A percentile compares a stretch with the other conserved stretches of the same genome.
phyloP scores from a whole-genome alignment of 1,140 invertebrate species.

The Leptopilina clavipes region DNA sequence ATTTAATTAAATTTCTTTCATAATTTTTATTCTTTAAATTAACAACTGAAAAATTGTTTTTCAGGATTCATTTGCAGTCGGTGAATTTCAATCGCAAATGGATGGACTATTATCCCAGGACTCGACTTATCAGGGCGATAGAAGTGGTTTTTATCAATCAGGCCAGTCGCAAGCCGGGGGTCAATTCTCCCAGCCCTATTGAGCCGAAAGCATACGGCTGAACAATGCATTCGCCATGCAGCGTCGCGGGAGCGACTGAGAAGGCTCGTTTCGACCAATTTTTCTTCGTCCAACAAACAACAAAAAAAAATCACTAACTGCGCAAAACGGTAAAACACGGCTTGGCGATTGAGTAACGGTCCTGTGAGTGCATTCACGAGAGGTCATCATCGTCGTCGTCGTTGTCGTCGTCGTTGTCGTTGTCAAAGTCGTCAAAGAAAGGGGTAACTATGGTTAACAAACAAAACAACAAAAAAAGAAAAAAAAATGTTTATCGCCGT shows the following conservation, averaged over 20 bases:
- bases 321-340: constrained; percentile 69
- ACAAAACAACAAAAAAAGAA: constrained; percentile 45
- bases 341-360: constrained; percentile 62
- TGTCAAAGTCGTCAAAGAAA: constrained; percentile 56
- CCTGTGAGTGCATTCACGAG: constrained; percentile 56
- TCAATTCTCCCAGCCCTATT: constrained; percentile 78
- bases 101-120: constrained; percentile 96
- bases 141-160: constrained; percentile 81
- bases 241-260: constrained; percentile 73
- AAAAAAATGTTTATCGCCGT: constrained; percentile 45
- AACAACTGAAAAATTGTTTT: not conserved
- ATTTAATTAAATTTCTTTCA: no score
- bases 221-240: constrained; percentile 73
- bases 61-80: constrained; percentile 86
- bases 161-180: constrained; percentile 77
- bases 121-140: constrained; percentile 91
- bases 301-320: constrained; percentile 66
- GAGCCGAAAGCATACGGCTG: constrained; percentile 72
- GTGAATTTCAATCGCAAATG: constrained; percentile 94
- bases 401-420: constrained; percentile 54
- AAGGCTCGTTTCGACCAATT: constrained; percentile 72
- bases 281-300: constrained; percentile 71
- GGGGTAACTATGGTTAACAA: constrained; percentile 45
- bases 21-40: not conserved
- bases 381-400: constrained; percentile 66